These are phyloP conservation scores for Syngnathoides biaculeatus DNA, from an alignment of 2,113 vertebrate species.

Conservation along the genomic window DNA sequence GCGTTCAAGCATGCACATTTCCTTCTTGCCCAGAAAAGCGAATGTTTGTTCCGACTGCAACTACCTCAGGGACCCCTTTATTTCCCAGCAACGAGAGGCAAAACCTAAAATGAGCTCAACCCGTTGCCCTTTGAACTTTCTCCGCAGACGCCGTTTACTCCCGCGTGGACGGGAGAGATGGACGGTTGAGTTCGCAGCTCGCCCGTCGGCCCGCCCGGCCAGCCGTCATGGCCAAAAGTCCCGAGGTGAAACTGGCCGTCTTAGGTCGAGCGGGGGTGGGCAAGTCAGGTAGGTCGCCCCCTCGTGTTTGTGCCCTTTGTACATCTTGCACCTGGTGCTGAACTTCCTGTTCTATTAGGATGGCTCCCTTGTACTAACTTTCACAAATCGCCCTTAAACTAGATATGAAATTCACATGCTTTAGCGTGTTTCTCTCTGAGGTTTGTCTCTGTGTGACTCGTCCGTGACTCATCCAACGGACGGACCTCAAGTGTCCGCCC, in stretches of 20 bases:
- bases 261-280: constrained; percentile 94
- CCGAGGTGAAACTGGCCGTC: constrained; percentile 91
- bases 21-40: too few species aligned
- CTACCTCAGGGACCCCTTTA: too few species aligned
- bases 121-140: neutral
- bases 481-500: too few species aligned
- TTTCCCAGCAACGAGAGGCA: too few species aligned
- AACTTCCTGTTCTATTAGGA: neutral
- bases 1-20: too few species aligned
- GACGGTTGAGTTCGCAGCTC: constrained; percentile 49
- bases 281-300: constrained; percentile 84
- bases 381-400: neutral
- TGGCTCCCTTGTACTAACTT: neutral
- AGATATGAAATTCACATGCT: neutral
- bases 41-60: too few species aligned
- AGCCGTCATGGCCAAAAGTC: constrained; percentile 85
- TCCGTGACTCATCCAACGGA: neutral
- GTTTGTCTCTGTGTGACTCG: neutral
- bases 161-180: constrained; percentile 38
- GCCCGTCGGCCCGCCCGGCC: constrained; percentile 47
- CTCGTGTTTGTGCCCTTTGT: neutral
- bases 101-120: too few species aligned
- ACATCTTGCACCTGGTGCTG: too few species aligned
- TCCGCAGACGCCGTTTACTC: constrained; percentile 41
- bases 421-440: neutral